Evolutionary conservation across 2,888 invertebrate species (phyloP).

Genomic region (Lepidocyrtinus sp.): DNA sequence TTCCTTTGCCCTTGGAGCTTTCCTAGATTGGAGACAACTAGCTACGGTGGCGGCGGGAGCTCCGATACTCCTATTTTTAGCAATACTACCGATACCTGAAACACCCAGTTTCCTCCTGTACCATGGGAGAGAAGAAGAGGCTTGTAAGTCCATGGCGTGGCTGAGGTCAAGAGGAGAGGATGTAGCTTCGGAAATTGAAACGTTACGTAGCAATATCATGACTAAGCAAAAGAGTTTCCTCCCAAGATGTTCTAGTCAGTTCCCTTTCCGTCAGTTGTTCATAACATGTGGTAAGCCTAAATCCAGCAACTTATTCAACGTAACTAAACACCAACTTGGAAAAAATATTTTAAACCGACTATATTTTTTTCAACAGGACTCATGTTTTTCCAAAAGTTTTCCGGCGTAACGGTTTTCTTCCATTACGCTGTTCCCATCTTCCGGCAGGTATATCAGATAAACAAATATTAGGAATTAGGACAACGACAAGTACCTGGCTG

Average conservation of each 20-base stretch:
- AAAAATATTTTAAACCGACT: too few relatives aligned
- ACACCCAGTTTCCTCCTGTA: constrained; percentile 89
- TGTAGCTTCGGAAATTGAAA: constrained; percentile 82
- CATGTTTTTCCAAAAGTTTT: constrained; percentile 87
- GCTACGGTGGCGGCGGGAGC: constrained; percentile 86
- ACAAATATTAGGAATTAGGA: constrained; percentile 75
- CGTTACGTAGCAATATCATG: constrained; percentile 80
- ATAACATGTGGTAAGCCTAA: constrained; percentile 84
- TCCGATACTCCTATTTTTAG: constrained; percentile 82
- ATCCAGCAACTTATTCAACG: too few relatives aligned
- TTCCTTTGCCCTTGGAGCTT: constrained; percentile 87
- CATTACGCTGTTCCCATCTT: constrained; percentile 91
- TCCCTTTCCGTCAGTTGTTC: constrained; percentile 72
- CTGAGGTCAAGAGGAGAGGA: constrained; percentile 87
- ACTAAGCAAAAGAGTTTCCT: constrained; percentile 68
- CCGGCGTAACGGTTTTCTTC: constrained; percentile 86
- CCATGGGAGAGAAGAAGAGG: constrained; percentile 83
- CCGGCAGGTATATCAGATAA: constrained; percentile 85
- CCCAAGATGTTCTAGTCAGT: constrained; percentile 71
- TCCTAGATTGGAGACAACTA: constrained; percentile 87
- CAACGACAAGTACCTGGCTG: background rate
- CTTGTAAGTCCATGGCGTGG: constrained; percentile 83
- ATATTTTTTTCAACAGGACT: too few relatives aligned
- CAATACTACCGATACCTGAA: constrained; percentile 87
- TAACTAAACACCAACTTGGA: background rate